Evolutionary conservation across 2,797 vertebrate species (phyloP), one percentile per base, ranked within the genome.

Genomic region (Taenioides sp.): DNA sequence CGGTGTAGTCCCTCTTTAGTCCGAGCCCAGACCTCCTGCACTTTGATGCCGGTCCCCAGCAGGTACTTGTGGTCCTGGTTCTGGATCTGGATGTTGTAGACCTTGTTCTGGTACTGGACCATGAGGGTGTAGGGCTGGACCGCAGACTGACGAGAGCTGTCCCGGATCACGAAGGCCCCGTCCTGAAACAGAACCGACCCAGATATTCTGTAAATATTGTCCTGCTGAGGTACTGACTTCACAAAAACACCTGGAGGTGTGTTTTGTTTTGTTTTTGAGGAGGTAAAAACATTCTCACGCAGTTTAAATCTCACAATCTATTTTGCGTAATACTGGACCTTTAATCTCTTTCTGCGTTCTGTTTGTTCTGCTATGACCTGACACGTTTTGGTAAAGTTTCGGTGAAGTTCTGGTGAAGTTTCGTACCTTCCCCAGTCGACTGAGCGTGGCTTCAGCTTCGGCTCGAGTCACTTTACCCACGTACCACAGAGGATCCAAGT

Each of bases 11-110:
- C 47, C 2, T 7, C 47, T 28, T 5, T n/a, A 28, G 23, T n/a
- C 18, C 18, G 2, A 10, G 27, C 17, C 0, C 58, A 80, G 77
- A 98, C 98, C 97, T 98, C 98, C 75, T 93, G 94, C 74, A 91
- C 92, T 81, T 95, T 96, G 69, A 96, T 92, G 70, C 95, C 94
- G 0, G 96, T 98, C 76, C 98, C 98, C 86, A 99, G 84, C 76
- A 95, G 79, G 67, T 95, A 99, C 0, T 92, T 70, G 7, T 87
- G 70, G 62, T 83, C 57, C 50, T 88, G 70, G 69, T 80, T 95
- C 11, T 96, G 91, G 79, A 99, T 98, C 92, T 97, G 97, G 87
- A 99, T 95, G 87, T 99, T 99, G 89, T 94, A 99, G 63, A 98
- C 98, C 80, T 98, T 98, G 40, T 93, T 87, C 90, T 95, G 95